Conservation (phyloP, 2,888 invertebrate species). For the Adelognathus sp. region DNA sequence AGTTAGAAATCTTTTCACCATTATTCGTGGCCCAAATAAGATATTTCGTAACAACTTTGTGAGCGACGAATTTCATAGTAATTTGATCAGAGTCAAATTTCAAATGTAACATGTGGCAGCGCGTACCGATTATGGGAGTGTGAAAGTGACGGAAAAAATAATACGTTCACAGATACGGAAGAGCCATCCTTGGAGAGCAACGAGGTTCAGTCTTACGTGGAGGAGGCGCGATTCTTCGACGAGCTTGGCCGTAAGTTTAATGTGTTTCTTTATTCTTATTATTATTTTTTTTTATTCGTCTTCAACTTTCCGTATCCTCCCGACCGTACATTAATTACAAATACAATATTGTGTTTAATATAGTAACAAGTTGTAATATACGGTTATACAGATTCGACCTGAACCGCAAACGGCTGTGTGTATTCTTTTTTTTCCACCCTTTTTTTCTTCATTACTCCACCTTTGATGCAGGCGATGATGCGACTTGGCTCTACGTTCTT, state of each 20-base stretch:
- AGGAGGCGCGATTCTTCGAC: slow-evolving; percentile 76
- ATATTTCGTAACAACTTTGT: too few relatives aligned
- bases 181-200: slow-evolving; percentile 62
- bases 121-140: not conserved
- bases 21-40: too few relatives aligned
- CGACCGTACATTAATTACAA: slow-evolving; percentile 66
- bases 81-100: too few relatives aligned
- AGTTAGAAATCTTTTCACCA: too few relatives aligned
- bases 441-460: not conserved
- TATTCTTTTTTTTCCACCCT: slow-evolving; percentile 14
- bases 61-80: too few relatives aligned
- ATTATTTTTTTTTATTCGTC: slow-evolving; percentile 28
- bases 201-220: slow-evolving; percentile 64
- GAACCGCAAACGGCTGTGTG: slow-evolving; percentile 27
- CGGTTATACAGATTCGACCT: slow-evolving; percentile 71
- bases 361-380: slow-evolving; percentile 79
- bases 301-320: slow-evolving; percentile 57
- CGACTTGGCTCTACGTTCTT: slow-evolving; percentile 65
- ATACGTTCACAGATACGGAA: slow-evolving; percentile 54
- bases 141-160: not conserved
- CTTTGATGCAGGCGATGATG: too few relatives aligned
- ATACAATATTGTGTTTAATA: slow-evolving; percentile 78
- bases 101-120: too few relatives aligned
- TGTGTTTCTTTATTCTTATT: not conserved
- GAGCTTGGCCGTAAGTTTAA: slow-evolving; percentile 77